Evolutionary conservation across 2,113 vertebrate genomes (phyloP), one percentile per base, ranked within the genome.

Genomic region (Cynopterus brachyotis): DNA sequence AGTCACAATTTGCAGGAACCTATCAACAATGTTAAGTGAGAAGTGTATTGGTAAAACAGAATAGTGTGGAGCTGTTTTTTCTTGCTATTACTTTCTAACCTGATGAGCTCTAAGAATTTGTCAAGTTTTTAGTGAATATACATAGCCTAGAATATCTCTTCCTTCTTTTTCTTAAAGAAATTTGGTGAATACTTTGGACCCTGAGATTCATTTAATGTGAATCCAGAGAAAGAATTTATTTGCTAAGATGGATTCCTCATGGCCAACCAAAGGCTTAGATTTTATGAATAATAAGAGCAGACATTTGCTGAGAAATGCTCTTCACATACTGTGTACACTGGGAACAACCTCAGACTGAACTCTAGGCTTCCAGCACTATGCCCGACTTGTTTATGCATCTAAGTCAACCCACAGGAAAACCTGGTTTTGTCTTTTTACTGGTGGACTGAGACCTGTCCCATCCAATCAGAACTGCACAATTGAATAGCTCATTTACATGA

Each of bases 51-150:
- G 96, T 76, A 87, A 97, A 93, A 82, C 40, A 92, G 42, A 92
- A 95, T 90, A 42, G 7, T 1, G 4, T 8, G 9, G 22, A 64
- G 75, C 94, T 98, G 95, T 60, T 98, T 91, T 97, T 98, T 97
- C 78, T 98, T 97, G 96, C 28, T 76, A 82, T 96, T 80, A 53
- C 93, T 97, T 96, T 86, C 86, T 86, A 97, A 81, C 12, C 16
- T 93, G 96, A 96, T 96, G 96, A 97, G 82, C 70, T 95, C 90
- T 85, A 83, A 92, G 93, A 96, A 96, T 94, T 96, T 98, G 66
- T 97, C 93, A 96, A 75, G 86, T 92, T 96, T 97, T 97, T 97
- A 96, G 53, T 92, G 88, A 94, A 86, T 91, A 17, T 91, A 47
- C 37, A 50, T 94, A 96, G 96, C 89, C 42, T 22, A 84, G 30